phyloP scores from a whole-genome alignment of 53 echinoderm and acorn worm genomes.

The Antedon mediterranea region DNA sequence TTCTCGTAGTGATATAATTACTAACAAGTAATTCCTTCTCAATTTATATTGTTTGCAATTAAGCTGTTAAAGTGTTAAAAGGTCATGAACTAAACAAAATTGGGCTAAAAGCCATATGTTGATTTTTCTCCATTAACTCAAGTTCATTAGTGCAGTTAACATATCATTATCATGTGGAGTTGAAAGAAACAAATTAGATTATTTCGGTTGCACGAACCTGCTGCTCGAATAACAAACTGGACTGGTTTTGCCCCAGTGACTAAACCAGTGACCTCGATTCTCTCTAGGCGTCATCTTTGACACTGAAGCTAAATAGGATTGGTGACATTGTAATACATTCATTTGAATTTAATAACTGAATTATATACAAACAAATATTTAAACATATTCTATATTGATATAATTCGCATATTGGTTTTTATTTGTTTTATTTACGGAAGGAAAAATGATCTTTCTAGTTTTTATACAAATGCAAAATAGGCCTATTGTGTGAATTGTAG shows the following conservation, averaged over 20 bases:
- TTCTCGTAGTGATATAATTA: no score
- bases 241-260: background rate
- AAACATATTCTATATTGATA: no score
- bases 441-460: no score
- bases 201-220: background rate
- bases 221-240: background rate
- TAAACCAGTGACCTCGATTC: background rate
- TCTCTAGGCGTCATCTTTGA: background rate
- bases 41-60: background rate
- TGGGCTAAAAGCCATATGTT: background rate
- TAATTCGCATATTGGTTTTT: no score
- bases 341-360: background rate
- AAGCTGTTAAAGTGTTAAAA: background rate
- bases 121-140: background rate
- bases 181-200: background rate
- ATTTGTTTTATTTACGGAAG: no score
- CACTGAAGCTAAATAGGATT: background rate
- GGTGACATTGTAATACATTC: background rate
- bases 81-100: background rate
- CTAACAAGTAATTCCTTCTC: no score
- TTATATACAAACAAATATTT: no score
- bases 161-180: background rate
- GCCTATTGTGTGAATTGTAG: no score
- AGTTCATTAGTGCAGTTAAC: background rate
- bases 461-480: no score